Evolutionary conservation across 2,888 invertebrate species (phyloP).

Genomic region (Dastarcus helophoroides): DNA sequence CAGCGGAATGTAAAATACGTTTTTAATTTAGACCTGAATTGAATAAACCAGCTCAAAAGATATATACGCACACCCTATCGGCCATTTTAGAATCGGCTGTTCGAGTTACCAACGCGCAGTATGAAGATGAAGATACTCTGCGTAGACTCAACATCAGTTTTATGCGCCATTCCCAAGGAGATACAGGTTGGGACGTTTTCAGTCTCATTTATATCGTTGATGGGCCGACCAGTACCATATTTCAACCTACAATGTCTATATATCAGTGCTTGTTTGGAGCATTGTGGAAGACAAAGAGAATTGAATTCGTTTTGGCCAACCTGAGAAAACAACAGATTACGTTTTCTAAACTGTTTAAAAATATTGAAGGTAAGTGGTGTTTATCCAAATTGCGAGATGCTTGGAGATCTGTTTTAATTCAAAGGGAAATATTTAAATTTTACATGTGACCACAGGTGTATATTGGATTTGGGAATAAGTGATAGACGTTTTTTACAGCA

Average conservation of each 20-base stretch:
- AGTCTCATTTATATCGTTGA: conserved; percentile 77
- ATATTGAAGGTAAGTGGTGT: conserved; percentile 57
- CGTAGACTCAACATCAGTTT: conserved; percentile 68
- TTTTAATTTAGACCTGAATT: conserved; percentile 60
- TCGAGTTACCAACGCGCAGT: conserved; percentile 87
- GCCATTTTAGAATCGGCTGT: conserved; percentile 76
- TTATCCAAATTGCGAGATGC: no score
- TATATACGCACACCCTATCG: conserved; percentile 81
- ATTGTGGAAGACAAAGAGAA: conserved; percentile 80
- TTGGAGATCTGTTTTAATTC: no score
- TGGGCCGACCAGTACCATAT: conserved; percentile 79
- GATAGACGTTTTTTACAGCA: no score
- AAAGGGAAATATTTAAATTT: no score
- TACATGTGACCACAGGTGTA: no score
- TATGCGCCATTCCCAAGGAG: conserved; percentile 44
- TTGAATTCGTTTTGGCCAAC: conserved; percentile 72
- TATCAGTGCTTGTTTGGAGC: conserved; percentile 80
- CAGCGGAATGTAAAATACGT: not conserved
- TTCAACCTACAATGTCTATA: conserved; percentile 59
- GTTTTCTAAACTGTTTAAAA: conserved; percentile 55
- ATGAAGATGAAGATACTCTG: conserved; percentile 83
- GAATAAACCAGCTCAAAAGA: conserved; percentile 71
- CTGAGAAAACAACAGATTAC: conserved; percentile 75
- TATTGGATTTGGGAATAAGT: no score
- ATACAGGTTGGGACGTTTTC: conserved; percentile 86